These are phyloP conservation scores for Pygocentrus nattereri DNA, from an alignment of 2,797 vertebrate genomes.

Conservation along the genomic window DNA sequence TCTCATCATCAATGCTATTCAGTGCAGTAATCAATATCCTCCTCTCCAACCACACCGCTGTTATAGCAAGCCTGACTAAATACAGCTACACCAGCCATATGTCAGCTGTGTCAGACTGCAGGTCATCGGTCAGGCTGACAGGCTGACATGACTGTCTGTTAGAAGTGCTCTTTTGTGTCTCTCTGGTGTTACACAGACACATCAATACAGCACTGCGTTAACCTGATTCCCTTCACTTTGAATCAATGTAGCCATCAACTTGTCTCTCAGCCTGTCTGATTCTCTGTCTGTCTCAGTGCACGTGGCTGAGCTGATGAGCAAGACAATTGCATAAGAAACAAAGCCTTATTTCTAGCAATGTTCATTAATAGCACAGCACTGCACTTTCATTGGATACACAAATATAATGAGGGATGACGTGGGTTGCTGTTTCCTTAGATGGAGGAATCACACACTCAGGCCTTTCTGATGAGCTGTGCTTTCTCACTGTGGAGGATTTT, in stretches of 20 bases:
- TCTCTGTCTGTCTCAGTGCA: neutral
- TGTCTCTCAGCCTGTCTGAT: neutral
- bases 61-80: neutral
- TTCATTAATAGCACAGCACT: constrained; percentile 7
- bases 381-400: neutral
- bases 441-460: neutral
- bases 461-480: neutral
- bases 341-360: neutral
- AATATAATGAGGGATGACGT: neutral
- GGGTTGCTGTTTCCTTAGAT: neutral
- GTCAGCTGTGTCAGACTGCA: neutral
- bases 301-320: neutral
- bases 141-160: neutral
- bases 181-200: neutral
- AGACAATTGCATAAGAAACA: neutral
- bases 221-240: neutral
- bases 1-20: neutral
- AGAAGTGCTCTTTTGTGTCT: neutral
- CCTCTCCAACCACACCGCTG: neutral
- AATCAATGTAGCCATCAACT: neutral
- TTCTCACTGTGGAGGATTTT: neutral
- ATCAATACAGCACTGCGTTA: neutral
- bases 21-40: neutral
- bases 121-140: neutral
- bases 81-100: neutral